phyloP scores from a whole-genome alignment of 2,888 invertebrate species.

The Drosophila histrio region DNA sequence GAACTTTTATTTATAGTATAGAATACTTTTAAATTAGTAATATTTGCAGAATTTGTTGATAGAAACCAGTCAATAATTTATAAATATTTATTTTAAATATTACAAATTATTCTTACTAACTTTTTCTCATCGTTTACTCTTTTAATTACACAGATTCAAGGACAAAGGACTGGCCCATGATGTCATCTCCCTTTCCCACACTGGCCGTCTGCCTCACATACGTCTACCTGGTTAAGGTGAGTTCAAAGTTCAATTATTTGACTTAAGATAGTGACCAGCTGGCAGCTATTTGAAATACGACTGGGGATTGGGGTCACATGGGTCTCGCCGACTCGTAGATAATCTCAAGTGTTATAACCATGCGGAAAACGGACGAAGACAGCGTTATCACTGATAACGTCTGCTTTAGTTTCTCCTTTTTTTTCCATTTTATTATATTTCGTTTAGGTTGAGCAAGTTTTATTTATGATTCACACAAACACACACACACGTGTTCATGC shows the following conservation, averaged over 20 bases:
- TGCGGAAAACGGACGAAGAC: constrained; percentile 34
- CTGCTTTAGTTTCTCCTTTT: background rate
- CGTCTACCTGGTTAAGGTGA: constrained; percentile 94
- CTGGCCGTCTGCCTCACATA: constrained; percentile 94
- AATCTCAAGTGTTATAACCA: constrained; percentile 55
- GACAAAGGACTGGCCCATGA: constrained; percentile 95
- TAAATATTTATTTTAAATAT: background rate
- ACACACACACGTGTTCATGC: background rate
- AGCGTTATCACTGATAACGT: constrained; percentile 35
- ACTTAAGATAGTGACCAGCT: too few species aligned
- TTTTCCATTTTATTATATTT: background rate
- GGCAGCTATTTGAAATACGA: background rate
- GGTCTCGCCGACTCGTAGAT: constrained; percentile 2
- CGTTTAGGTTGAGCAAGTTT: constrained; percentile 8
- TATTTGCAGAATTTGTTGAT: too few species aligned
- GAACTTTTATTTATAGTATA: too few species aligned
- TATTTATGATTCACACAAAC: constrained; percentile 38
- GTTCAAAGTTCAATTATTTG: too few species aligned
- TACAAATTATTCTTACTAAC: constrained; percentile 1
- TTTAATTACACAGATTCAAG: constrained; percentile 88
- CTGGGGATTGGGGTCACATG: constrained; percentile 40
- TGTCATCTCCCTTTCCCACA: constrained; percentile 97
- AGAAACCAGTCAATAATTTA: too few species aligned
- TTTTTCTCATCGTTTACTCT: background rate
- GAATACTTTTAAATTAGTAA: too few species aligned